Evolutionary conservation across 37 sponge, comb jelly and placozoan species (phyloP), one percentile per base, ranked within the genome.

Genomic region (Lycopodina hypogea): DNA sequence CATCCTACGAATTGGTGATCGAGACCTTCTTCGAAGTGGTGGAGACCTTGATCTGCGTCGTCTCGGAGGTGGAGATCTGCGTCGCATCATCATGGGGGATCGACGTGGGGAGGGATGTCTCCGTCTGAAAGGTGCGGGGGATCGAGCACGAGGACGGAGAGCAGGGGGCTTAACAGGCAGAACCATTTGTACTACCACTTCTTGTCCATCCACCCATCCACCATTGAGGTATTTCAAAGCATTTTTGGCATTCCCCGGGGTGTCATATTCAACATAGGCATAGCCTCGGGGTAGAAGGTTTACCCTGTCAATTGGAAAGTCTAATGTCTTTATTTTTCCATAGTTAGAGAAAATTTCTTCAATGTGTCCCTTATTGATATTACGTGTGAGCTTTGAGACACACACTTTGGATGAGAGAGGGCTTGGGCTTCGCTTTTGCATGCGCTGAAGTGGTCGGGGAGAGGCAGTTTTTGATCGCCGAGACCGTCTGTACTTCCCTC

Each of bases 201-300:
- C 62, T 33, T 89, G 86, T 0, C 95, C 95, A 75, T 95, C 95
- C 14, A 95, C 34, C 84, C 87, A 87, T 1, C 87, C 95, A 29
- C 87, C 89, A 69, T 95, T 81, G 90, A 95, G 88, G 82, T 82
- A 85, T 36, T 88, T 88, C 48, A 92, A 37, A 21, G 90, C 89
- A 33, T 71, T 70, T 22, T 75, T 48, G 3, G 92, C 95, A 41
- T 84, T 59, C 21, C 78, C 84, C 7, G 81, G 63, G 23, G 32
- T 50, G 21, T 91, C 86, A 74, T 62, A 95, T 11, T 95, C 93
- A 9, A 95, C 78, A 76, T 92, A 95, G 55, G 87, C 95, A 76
- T 81, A 80, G 33, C 93, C 93, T 60, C 89, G 51, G 12, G 90
- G 72, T 19, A 95, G 74, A 21, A 56, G 61, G 45, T 89, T 92